Conservation (phyloP, 2,113 vertebrate species). For the Boleophthalmus pectinirostris region DNA sequence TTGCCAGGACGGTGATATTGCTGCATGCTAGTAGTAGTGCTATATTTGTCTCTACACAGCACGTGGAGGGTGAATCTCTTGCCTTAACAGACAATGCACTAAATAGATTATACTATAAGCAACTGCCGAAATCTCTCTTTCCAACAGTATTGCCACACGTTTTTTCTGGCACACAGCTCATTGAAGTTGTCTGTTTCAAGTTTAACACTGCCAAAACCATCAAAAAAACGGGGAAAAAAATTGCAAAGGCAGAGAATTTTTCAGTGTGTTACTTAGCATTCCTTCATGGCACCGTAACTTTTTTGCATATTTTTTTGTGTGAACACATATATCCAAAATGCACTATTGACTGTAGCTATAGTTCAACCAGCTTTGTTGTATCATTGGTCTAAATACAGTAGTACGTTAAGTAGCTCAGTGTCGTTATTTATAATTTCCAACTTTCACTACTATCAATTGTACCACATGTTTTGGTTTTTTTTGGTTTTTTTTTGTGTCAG, state of each 20-base stretch:
- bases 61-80: conserved; percentile 74
- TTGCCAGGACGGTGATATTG: conserved; percentile 67
- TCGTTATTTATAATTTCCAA: conserved; percentile 66
- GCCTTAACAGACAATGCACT: conserved; percentile 78
- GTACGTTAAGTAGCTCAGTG: conserved; percentile 74
- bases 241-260: conserved; percentile 61
- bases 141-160: conserved; percentile 68
- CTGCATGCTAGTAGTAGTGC: conserved; percentile 72
- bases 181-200: conserved; percentile 60
- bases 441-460: conserved; percentile 63
- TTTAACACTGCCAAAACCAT: conserved; percentile 72
- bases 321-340: conserved; percentile 77
- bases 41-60: conserved; percentile 73
- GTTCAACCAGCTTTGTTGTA: conserved; percentile 75
- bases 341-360: conserved; percentile 80
- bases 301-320: conserved; percentile 69
- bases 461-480: conserved; percentile 28
- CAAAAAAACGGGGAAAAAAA: conserved; percentile 15
- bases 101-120: conserved; percentile 69
- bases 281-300: conserved; percentile 72
- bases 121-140: conserved; percentile 73
- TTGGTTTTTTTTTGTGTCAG: conserved; percentile 37
- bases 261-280: conserved; percentile 67
- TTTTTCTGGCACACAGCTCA: conserved; percentile 61
- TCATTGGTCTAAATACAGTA: conserved; percentile 69